These are phyloP conservation scores for Lacerta bilineata DNA, from an alignment of 2,797 vertebrate species.

Conservation along the genomic window DNA sequence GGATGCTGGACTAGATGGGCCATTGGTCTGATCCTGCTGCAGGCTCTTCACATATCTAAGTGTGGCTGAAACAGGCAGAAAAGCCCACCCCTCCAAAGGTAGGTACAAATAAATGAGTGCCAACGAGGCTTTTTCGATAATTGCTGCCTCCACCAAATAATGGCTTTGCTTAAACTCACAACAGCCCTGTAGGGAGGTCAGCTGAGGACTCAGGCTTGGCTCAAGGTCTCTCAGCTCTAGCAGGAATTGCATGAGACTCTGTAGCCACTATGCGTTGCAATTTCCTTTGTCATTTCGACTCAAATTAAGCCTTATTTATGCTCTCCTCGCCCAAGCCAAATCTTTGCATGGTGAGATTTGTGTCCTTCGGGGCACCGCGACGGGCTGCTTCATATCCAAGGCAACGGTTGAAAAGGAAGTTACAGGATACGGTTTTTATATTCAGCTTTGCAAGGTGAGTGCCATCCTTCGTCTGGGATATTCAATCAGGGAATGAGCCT, in stretches of 20 bases:
- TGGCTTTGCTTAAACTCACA: background rate
- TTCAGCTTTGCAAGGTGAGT: conserved; percentile 9
- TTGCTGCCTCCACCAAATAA: background rate
- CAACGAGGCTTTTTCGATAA: background rate
- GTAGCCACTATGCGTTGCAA: background rate
- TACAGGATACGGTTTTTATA: background rate
- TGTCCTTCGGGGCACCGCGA: background rate
- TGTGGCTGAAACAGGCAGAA: background rate
- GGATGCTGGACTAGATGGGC: no score
- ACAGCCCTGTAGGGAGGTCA: background rate
- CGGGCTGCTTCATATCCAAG: conserved; percentile 35
- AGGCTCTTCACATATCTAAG: background rate
- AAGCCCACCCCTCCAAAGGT: background rate
- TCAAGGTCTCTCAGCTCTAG: background rate
- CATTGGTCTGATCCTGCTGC: no score
- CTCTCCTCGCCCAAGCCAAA: background rate
- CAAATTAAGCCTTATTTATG: background rate
- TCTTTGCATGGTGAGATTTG: background rate
- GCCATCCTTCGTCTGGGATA: background rate
- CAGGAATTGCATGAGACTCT: background rate
- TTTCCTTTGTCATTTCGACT: background rate
- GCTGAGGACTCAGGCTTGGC: background rate
- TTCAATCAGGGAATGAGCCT: background rate
- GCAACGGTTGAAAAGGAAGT: conserved; percentile 14
- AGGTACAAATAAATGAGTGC: background rate